Base-by-base conservation (phyloP, 2,113 vertebrate species). In the Poeciliopsis turrubarensis region DNA sequence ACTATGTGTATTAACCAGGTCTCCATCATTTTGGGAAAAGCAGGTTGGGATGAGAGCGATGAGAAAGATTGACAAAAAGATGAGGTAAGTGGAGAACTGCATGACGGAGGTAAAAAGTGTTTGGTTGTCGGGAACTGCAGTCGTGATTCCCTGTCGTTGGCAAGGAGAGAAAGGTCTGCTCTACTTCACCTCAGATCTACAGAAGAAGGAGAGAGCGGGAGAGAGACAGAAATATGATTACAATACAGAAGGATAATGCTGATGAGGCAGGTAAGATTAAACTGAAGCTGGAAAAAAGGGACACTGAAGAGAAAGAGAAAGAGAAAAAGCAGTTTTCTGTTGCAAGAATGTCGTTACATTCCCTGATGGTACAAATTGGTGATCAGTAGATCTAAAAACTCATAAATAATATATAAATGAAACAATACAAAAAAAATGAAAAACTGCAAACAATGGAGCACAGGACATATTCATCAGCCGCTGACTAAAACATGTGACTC, bases 1-100 rank as follows among this genome's bases (percentile, higher is more conserved):
- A 0, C 54, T 73, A 0, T 79, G 90, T 0, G 96, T 96, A 4
- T 77, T 81, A 30, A 96, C 95, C 51, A 96, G 86, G 65, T 97
- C 96, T 0, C 83, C 60, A 0, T 96, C 95, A 2, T 69, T 92
- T 77, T 95, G 94, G 32, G 92, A 81, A 10, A 77, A 72, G 37
- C 85, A 86, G 67, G 19, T 9, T 57, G 90, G 73, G 30, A 89
- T 63, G 34, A 90, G 68, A 29, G 75, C 68, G 14, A 91, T 76
- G 44, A 93, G 67, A 32, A 92, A 61, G 62, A 86, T 0, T 3
- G 83, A 77, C 70, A 87, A 77, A 17, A 93, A 65, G 51, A 92
- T 62, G 67, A 87, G 37, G 13, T 91, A 44, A 29, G 66, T 0
- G 13, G 75, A 81, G 29, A 70, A 68, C 83, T 88, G 89, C 94